These are phyloP conservation scores for Eristalis intricaria DNA, from an alignment of 2,888 invertebrate genomes.

Conservation along the genomic window DNA sequence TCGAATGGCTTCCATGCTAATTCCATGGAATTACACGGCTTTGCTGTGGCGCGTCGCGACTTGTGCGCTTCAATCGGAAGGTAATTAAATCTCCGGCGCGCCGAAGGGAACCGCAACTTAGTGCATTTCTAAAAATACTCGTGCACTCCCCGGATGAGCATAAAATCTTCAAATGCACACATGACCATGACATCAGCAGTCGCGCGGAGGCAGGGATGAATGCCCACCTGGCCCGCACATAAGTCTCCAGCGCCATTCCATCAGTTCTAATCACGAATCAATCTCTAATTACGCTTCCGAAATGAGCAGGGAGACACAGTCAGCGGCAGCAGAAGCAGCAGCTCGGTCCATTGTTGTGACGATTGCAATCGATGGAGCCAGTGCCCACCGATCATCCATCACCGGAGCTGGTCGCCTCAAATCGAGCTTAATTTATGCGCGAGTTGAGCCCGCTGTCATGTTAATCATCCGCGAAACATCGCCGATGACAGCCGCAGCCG, in stretches of 20 bases:
- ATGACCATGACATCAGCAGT: conserved; percentile 40
- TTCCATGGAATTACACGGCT: conserved; percentile 57
- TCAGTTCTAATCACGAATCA: conserved; percentile 67
- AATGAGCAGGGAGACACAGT: conserved; percentile 22
- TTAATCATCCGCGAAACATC: conserved; percentile 36
- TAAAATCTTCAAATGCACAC: conserved; percentile 21
- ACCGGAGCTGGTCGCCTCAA: not conserved
- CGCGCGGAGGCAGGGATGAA: conserved; percentile 11
- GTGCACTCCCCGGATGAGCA: not conserved
- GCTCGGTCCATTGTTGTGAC: conserved; percentile 3
- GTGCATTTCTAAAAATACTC: conserved; percentile 62
- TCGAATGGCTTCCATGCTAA: conserved; percentile 51
- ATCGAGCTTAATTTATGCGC: conserved; percentile 38
- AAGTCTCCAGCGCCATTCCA: conserved; percentile 43
- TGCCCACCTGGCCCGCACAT: conserved; percentile 49
- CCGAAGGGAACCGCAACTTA: conserved; percentile 58
- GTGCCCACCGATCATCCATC: not conserved
- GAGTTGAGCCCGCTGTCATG: conserved; percentile 26
- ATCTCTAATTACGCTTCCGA: conserved; percentile 70
- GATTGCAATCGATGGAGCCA: not conserved
- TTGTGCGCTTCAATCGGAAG: conserved; percentile 31
- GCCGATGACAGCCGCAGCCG: conserved; percentile 34
- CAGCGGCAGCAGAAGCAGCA: not conserved
- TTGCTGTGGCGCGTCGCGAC: not conserved
- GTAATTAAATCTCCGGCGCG: conserved; percentile 42